Conservation (phyloP, 2,888 invertebrate genomes). For the Nematopogon swammerdamellus region DNA sequence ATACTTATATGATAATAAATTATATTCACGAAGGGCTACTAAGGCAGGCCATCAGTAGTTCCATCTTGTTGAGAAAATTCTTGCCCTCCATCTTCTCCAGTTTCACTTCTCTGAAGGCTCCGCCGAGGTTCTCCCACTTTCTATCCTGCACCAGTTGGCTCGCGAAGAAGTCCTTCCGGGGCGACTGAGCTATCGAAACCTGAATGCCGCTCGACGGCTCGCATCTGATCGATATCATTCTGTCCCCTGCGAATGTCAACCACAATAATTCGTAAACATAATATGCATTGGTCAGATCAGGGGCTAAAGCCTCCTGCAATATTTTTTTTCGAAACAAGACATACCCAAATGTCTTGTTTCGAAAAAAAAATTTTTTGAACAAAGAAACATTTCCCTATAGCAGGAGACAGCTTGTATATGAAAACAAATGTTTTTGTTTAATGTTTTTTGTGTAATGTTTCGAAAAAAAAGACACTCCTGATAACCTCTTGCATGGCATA, state of each 20-base stretch:
- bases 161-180: conserved; percentile 83
- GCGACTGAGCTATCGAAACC: conserved; percentile 86
- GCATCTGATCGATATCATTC: conserved; percentile 87
- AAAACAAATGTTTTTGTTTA: too few relatives aligned
- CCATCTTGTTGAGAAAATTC: conserved; percentile 95
- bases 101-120: conserved; percentile 83
- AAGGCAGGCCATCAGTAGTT: conserved; percentile 88
- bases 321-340: too few relatives aligned
- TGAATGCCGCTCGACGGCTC: conserved; percentile 87
- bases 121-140: conserved; percentile 94
- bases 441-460: too few relatives aligned
- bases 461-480: too few relatives aligned
- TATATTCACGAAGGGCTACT: conserved; percentile 66
- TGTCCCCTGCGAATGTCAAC: conserved; percentile 51
- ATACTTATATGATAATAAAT: neutral
- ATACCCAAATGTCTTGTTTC: too few relatives aligned
- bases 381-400: too few relatives aligned
- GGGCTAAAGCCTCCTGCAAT: too few relatives aligned
- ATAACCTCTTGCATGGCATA: too few relatives aligned
- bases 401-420: too few relatives aligned
- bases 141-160: conserved; percentile 84
- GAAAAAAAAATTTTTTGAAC: too few relatives aligned
- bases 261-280: too few relatives aligned
- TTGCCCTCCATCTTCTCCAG: conserved; percentile 95
- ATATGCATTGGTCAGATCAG: too few relatives aligned